These are phyloP conservation scores for Dendrolimus pini DNA, from an alignment of 2,888 invertebrate genomes.

Conservation along the genomic window DNA sequence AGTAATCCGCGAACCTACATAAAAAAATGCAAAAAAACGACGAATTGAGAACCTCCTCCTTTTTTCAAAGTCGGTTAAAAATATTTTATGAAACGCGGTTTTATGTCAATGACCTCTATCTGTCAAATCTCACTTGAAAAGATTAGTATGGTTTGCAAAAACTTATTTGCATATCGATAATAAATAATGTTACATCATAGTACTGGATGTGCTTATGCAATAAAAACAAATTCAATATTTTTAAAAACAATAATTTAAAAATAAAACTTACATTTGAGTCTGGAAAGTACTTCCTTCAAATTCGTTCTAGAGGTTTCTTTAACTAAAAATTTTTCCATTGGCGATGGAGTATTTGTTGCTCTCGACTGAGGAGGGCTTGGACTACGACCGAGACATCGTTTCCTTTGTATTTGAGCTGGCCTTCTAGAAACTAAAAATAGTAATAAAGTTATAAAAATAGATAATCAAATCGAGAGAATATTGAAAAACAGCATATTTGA, in stretches of 20 bases:
- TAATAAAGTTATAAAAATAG: not conserved
- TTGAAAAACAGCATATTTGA: not conserved
- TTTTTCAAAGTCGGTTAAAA: too few relatives aligned
- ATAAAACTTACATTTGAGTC: slow-evolving; percentile 46
- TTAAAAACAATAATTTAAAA: not conserved
- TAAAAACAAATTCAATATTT: too few relatives aligned
- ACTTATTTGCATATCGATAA: too few relatives aligned
- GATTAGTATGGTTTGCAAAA: too few relatives aligned
- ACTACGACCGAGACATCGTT: slow-evolving; percentile 60
- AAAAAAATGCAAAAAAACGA: too few relatives aligned
- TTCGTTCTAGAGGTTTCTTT: slow-evolving; percentile 35
- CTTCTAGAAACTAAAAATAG: slow-evolving; percentile 22
- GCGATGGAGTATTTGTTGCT: slow-evolving; percentile 48
- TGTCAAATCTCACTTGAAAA: too few relatives aligned
- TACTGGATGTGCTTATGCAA: too few relatives aligned
- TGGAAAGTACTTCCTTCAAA: slow-evolving; percentile 45
- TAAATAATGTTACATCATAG: too few relatives aligned
- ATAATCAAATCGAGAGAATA: not conserved
- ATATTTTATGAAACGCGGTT: too few relatives aligned
- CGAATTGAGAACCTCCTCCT: too few relatives aligned
- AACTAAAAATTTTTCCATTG: slow-evolving; percentile 20
- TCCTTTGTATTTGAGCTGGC: slow-evolving; percentile 25
- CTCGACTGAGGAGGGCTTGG: slow-evolving; percentile 54
- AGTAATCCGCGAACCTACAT: too few relatives aligned
- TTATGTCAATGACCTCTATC: too few relatives aligned